Conservation (phyloP, 1,140 invertebrate species). For the Vollenhovia emeryi region DNA sequence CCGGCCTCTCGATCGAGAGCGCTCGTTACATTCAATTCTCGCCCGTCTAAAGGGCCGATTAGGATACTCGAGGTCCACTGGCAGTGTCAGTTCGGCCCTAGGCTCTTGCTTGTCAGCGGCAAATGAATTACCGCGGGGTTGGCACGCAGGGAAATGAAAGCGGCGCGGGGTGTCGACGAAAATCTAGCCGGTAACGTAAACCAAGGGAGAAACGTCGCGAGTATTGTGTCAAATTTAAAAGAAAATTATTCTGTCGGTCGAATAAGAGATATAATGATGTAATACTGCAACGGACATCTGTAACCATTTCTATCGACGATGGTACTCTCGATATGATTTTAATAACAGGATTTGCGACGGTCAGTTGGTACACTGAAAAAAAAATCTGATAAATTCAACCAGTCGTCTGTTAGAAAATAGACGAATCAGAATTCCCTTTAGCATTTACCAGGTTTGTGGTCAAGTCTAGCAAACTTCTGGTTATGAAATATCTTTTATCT, state of each 20-base stretch:
- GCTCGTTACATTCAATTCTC: constrained; percentile 42
- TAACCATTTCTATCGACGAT: no score
- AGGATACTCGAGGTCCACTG: background rate
- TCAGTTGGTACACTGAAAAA: no score
- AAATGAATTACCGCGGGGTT: background rate
- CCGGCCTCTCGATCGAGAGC: constrained; percentile 40
- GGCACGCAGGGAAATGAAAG: background rate
- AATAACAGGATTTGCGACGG: no score
- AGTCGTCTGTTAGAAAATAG: no score
- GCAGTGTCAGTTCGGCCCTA: background rate
- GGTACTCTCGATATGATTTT: no score
- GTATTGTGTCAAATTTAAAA: background rate
- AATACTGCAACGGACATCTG: no score
- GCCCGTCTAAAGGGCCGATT: background rate
- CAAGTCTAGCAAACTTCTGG: no score
- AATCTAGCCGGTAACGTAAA: background rate
- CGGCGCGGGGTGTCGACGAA: background rate
- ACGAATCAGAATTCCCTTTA: no score
- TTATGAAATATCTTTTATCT: no score
- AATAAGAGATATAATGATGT: background rate
- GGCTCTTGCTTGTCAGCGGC: background rate
- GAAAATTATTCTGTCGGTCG: background rate
- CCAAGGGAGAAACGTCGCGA: background rate
- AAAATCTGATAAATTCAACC: no score
- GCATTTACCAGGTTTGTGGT: no score